Percentiles rank a stretch among this genome's conserved stretches.
Conservation (phyloP, 2,797 vertebrate genomes). For the Lithobates sylvaticus region DNA sequence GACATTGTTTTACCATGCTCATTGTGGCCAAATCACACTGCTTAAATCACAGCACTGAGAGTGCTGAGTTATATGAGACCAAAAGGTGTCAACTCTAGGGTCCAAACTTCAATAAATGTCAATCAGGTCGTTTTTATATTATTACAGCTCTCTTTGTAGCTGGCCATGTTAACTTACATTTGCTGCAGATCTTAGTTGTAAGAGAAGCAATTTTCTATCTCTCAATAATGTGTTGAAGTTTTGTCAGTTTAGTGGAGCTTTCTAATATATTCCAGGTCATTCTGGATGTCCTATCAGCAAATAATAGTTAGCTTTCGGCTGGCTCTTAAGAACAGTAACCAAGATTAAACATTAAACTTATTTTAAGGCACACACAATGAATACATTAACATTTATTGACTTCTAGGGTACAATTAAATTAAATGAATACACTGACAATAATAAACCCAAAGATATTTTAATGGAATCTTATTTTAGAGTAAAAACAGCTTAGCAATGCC, state of each 20-base stretch:
- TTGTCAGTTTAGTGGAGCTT: background rate
- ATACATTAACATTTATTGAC: background rate
- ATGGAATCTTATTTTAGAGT: conserved; percentile 1
- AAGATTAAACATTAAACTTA: background rate
- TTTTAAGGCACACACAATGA: background rate
- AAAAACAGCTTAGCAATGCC: background rate
- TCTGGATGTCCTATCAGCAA: background rate
- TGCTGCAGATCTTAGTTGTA: no score
- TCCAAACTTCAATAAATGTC: no score
- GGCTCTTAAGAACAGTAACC: background rate
- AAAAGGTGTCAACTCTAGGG: no score
- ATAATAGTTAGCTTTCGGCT: background rate
- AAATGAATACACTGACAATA: background rate
- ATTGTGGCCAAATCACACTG: no score
- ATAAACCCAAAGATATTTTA: background rate
- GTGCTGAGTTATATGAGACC: no score
- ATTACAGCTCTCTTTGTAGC: no score
- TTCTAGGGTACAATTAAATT: conserved; percentile 10
- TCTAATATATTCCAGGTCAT: background rate
- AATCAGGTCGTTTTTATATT: no score
- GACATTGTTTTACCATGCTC: no score
- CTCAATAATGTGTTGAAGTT: no score
- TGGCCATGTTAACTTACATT: no score
- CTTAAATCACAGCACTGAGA: no score
- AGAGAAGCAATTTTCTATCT: no score